phyloP scores from a whole-genome alignment of 2,888 invertebrate genomes.

The Protophormia terraenovae region DNA sequence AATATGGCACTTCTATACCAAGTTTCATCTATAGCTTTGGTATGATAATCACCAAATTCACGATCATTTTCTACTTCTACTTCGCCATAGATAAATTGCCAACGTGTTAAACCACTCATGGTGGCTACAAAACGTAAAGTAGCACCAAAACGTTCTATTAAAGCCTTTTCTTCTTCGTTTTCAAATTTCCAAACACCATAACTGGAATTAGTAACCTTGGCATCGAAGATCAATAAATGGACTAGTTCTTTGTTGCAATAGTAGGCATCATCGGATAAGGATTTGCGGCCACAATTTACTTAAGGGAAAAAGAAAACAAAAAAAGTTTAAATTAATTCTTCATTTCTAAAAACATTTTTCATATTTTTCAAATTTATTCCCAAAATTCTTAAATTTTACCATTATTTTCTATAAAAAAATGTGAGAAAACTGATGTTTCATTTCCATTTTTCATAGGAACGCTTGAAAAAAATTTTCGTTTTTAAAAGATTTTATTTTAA shows the following conservation, averaged over 20 bases:
- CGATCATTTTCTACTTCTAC: conserved; percentile 82
- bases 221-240: conserved; percentile 93
- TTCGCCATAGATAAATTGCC: conserved; percentile 89
- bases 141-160: conserved; percentile 87
- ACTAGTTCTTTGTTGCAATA: conserved; percentile 93
- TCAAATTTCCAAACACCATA: conserved; percentile 84
- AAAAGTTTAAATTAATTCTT: too few species aligned
- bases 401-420: too few species aligned
- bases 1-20: conserved; percentile 96
- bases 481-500: background rate
- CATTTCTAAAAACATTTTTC: too few species aligned
- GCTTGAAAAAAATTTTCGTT: background rate
- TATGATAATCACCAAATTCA: conserved; percentile 89
- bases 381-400: too few species aligned
- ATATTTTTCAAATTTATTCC: too few species aligned
- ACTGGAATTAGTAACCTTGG: conserved; percentile 86
- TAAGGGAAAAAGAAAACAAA: background rate
- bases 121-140: conserved; percentile 92
- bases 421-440: too few species aligned
- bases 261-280: conserved; percentile 87
- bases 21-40: conserved; percentile 91
- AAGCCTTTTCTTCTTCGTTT: conserved; percentile 82
- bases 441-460: background rate
- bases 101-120: conserved; percentile 93
- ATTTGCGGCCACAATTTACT: conserved; percentile 86